Conservation (phyloP, 2,113 vertebrate species). For the Gavialis gangeticus region DNA sequence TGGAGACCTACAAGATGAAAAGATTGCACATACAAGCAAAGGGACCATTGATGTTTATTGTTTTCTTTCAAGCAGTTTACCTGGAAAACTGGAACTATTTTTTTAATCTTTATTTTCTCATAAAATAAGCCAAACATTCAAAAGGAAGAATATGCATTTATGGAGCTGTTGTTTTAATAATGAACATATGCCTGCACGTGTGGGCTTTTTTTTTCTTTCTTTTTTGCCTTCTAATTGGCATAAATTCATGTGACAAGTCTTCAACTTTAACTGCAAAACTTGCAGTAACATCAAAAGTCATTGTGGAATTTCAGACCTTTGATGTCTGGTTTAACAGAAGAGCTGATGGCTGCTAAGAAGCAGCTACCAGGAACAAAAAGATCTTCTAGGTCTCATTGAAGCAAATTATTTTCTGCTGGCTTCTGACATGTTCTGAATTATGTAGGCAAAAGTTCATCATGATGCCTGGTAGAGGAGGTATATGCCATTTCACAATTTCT, state of each 20-base stretch:
- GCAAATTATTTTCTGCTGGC: slow-evolving; percentile 45
- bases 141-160: neutral
- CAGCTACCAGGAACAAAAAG: slow-evolving; percentile 62
- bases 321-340: slow-evolving; percentile 60
- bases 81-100: slow-evolving; percentile 51
- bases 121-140: slow-evolving; percentile 39
- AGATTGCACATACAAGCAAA: neutral
- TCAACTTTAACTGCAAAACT: slow-evolving; percentile 57
- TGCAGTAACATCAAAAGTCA: slow-evolving; percentile 62
- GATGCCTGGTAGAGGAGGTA: neutral
- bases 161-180: slow-evolving; percentile 53
- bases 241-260: slow-evolving; percentile 61
- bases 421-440: slow-evolving; percentile 53
- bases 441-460: slow-evolving; percentile 11
- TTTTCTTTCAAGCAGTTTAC: slow-evolving; percentile 45
- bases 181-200: slow-evolving; percentile 45
- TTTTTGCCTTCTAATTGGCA: slow-evolving; percentile 55
- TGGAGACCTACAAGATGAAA: neutral
- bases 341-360: slow-evolving; percentile 60
- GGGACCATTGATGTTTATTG: neutral
- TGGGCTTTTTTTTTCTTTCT: slow-evolving; percentile 47
- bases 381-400: slow-evolving; percentile 63
- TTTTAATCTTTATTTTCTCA: slow-evolving; percentile 55
- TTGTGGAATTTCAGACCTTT: slow-evolving; percentile 71
- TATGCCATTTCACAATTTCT: slow-evolving; percentile 16